Evolutionary conservation across 1,140 invertebrate species (phyloP).

Genomic region (Mactra quadrangularis): DNA sequence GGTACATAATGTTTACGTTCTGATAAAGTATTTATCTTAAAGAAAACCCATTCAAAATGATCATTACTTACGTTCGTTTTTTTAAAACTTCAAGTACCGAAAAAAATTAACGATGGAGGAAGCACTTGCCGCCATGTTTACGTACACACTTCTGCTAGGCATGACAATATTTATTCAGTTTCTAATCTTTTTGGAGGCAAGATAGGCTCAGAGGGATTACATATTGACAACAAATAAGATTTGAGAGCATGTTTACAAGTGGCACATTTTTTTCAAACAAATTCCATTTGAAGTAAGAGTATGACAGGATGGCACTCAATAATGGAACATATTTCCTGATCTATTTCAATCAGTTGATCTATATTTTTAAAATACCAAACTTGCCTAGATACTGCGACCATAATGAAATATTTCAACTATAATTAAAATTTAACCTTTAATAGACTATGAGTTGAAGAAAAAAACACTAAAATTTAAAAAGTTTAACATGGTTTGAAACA

Average conservation of each 20-base stretch:
- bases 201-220: conserved; percentile 11
- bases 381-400: neutral
- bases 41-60: neutral
- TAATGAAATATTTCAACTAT: too few species aligned
- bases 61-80: conserved; percentile 8
- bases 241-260: conserved; percentile 26
- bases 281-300: too few species aligned
- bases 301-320: conserved; percentile 1
- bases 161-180: conserved; percentile 31
- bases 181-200: conserved; percentile 24
- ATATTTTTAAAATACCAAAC: conserved; percentile 16
- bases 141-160: neutral
- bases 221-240: conserved; percentile 24
- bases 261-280: conserved; percentile 20
- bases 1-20: conserved; percentile 18
- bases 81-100: too few species aligned
- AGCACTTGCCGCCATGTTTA: conserved; percentile 14
- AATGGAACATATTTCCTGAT: conserved; percentile 6
- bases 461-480: too few species aligned
- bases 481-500: too few species aligned
- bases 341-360: conserved; percentile 17
- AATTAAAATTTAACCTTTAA: too few species aligned
- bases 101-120: too few species aligned
- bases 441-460: too few species aligned
- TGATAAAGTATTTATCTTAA: conserved; percentile 18